Base-by-base conservation (phyloP, 2,113 vertebrate species). In the Caranx ignobilis region DNA sequence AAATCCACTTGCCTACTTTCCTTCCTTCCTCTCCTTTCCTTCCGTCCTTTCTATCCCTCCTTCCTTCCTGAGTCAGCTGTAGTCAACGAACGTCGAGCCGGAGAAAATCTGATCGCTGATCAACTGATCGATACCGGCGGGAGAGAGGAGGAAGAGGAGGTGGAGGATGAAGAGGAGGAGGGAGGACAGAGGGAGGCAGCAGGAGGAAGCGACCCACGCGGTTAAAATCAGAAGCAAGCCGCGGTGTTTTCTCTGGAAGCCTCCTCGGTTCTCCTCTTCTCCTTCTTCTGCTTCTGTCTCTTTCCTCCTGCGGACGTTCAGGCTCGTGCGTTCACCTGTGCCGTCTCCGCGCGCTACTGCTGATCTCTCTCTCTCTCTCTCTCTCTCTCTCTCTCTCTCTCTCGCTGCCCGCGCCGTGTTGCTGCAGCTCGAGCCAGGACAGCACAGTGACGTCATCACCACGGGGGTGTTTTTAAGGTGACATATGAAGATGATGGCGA, bases 271-370 rank as follows among this genome's bases (percentile, higher is more conserved):
- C 5, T 16, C 32, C 32, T 63, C 64, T 68, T 47, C 62, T 41
- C 52, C 47, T 26, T 13, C 55, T 50, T 55, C 62, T 75, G 31
- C 26, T 45, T 52, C 60, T 52, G 37, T 65, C 67, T 71, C 55
- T 47, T 15, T 70, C 55, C 54, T 85, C 48, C 86, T 88, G 86
- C 87, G 81, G 83, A 86, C 79, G 82, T 74, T 75, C 18, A 75
- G 41, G 88, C 87, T 84, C 85, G 83, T 81, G 81, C 86, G 62
- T 88, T 81, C 86, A 92, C 91, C 91, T 92, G 89, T 61, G 75
- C 79, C 19, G 63, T 31, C 78, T 81, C 61, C 79, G 75, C 86
- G 83, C 71, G 68, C 67, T 18, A 11, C 37, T 63, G n/a, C n/a
- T 43, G 35, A 50, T 41, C 47, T 68, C 78, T 60, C 48, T 31